Evolutionary conservation across 2,113 vertebrate genomes (phyloP).

Genomic region (Hystrix brachyura): DNA sequence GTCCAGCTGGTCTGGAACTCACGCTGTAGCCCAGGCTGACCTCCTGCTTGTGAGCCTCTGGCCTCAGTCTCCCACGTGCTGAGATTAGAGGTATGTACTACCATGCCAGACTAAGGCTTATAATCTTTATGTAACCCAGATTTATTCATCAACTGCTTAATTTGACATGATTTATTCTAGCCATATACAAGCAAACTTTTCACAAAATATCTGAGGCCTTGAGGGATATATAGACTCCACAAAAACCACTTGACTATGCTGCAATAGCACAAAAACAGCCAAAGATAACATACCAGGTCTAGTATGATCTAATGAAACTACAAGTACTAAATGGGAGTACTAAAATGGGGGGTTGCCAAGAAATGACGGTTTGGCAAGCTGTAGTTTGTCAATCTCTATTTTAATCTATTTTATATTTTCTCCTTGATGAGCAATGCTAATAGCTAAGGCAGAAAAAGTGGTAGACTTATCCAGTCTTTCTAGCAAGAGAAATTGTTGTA

Average conservation of each 20-base stretch:
- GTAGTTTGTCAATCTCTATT: background rate
- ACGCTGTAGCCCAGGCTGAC: background rate
- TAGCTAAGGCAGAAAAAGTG: background rate
- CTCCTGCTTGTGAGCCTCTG: background rate
- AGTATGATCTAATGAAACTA: background rate
- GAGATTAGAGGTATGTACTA: background rate
- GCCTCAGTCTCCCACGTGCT: background rate
- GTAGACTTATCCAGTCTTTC: background rate
- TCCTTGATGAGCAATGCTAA: background rate
- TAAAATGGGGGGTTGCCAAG: background rate
- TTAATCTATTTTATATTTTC: background rate
- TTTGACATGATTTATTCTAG: background rate
- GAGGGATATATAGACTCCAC: background rate
- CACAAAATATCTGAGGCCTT: background rate
- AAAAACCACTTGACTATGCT: rapidly evolving
- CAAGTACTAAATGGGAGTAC: background rate
- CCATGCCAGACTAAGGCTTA: background rate
- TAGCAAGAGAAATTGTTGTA: background rate
- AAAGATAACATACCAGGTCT: background rate
- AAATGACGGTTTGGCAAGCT: background rate
- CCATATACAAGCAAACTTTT: background rate
- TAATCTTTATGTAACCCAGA: background rate
- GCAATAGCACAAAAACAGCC: no score
- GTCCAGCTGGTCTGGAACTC: background rate
- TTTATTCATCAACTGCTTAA: background rate